A percentile compares a stretch with the other conserved stretches of the same genome.
Conservation (phyloP, 2,888 invertebrate genomes). For the Sinopyrophorus schimmeli region DNA sequence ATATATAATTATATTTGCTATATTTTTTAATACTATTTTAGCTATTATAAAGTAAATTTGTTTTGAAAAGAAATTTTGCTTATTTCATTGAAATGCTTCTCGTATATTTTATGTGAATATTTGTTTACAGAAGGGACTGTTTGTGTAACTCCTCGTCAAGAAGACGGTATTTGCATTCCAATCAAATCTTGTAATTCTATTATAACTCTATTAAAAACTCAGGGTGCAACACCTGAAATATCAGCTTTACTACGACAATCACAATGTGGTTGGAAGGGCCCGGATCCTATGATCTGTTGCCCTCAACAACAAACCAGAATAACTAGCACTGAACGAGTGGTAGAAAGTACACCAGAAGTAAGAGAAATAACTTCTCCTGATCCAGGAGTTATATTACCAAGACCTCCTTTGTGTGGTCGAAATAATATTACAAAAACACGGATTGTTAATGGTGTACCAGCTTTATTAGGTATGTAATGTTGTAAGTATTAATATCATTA, state of each 20-base stretch:
- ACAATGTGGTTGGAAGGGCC: constrained; percentile 70
- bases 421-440: constrained; percentile 61
- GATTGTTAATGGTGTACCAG: constrained; percentile 74
- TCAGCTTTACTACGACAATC: constrained; percentile 63
- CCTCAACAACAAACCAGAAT: constrained; percentile 39
- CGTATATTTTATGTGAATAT: neutral
- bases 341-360: constrained; percentile 25
- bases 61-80: constrained; percentile 6
- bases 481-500: too few species aligned
- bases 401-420: constrained; percentile 65
- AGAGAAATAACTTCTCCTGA: constrained; percentile 19
- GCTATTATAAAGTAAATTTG: neutral
- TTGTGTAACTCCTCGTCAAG: constrained; percentile 59
- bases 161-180: constrained; percentile 59
- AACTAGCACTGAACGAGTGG: neutral
- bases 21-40: too few species aligned
- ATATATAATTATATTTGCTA: too few species aligned
- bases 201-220: constrained; percentile 55
- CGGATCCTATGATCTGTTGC: constrained; percentile 68
- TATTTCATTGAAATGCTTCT: neutral
- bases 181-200: constrained; percentile 60
- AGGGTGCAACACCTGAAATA: constrained; percentile 53
- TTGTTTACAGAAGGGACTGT: constrained; percentile 36
- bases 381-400: constrained; percentile 36
- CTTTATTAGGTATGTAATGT: constrained; percentile 64